Evolutionary conservation across 2,113 vertebrate species (phyloP), one percentile per base, ranked within the genome.

Genomic region (Colinus virginianus): DNA sequence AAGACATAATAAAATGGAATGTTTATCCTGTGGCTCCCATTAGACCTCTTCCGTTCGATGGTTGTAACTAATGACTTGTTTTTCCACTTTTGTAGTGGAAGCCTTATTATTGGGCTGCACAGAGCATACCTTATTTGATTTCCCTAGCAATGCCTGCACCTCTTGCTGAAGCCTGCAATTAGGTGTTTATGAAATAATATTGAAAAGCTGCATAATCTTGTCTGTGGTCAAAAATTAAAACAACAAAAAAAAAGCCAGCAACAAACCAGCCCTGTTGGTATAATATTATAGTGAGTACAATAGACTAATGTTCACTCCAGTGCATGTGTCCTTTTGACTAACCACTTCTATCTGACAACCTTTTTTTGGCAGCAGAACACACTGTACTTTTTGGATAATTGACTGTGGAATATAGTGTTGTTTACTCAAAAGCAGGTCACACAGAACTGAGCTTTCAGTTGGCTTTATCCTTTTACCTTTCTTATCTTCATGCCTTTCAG

Each of bases 341-440:
- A 97, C 96, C 93, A 96, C 94, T 96, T 96, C 91, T 94, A 93
- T 93, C 87, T 91, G 96, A 96, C 95, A 97, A 94, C 90, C 93
- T 94, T 95, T 95, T 97, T 97, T 97, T 96, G 96, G 97, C 96
- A 95, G 89, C 85, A 95, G 97, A 97, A 98, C 98, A 97, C 96
- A 95, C 84, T 97, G 98, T 98, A 97, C 98, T 97, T 97, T 95
- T 93, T 96, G 97, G 97, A 98, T 98, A 98, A 98, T 90, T 98
- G 97, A 97, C 97, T 97, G 94, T 95, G 96, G 97, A 97, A 97
- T 97, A 97, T 94, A 96, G 97, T 79, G 96, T 89, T 97, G 97
- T 97, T 98, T 97, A 97, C 97, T 98, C 94, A 97, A 96, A 98
- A 98, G 97, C 95, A 90, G 97, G 98, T 98, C 98, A 98, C 91